phyloP scores from a whole-genome alignment of 2,797 vertebrate species.

The Halcyon badia region DNA sequence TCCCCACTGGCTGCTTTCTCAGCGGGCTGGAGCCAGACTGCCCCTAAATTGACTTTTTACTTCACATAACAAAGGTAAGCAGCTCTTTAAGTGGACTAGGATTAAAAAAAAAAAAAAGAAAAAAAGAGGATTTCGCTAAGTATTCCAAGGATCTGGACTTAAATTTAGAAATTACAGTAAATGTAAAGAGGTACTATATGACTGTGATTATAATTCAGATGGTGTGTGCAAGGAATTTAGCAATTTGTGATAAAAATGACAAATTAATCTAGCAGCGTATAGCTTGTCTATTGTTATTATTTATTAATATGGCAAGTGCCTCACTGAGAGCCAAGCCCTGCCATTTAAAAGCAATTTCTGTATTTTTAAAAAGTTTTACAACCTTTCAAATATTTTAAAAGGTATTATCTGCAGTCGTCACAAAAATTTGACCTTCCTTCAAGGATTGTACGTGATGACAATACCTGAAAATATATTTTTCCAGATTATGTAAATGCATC shows the following conservation, averaged over 20 bases:
- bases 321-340: neutral
- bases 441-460: neutral
- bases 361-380: slow-evolving; percentile 12
- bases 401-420: neutral
- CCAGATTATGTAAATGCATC: neutral
- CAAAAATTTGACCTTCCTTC: neutral
- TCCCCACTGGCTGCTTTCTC: neutral
- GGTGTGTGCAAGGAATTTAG: neutral
- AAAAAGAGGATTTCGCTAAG: neutral
- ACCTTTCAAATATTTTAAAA: slow-evolving; percentile 4
- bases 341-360: neutral
- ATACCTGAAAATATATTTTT: neutral
- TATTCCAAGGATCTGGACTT: neutral
- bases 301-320: neutral
- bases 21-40: neutral
- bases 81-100: neutral
- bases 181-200: neutral
- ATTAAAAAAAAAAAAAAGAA: neutral
- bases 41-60: neutral
- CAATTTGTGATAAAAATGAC: slow-evolving; percentile 13
- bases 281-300: neutral
- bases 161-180: neutral
- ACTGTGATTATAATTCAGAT: neutral
- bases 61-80: neutral
- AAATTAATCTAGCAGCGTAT: neutral